Conservation (phyloP, 1,140 invertebrate species). For the Plutomurus gul region DNA sequence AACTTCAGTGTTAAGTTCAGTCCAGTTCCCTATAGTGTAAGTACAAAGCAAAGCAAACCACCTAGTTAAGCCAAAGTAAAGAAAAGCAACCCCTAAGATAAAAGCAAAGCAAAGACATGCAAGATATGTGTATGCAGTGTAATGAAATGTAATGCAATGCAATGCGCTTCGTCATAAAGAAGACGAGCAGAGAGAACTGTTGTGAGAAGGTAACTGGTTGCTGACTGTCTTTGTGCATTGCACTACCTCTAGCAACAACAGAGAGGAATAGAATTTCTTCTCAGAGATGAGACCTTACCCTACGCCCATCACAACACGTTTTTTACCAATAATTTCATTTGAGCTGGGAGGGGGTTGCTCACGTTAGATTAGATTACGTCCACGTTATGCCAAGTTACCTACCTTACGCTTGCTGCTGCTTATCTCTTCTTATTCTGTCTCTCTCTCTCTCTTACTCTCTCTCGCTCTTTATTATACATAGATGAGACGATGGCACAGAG, state of each 20-base stretch:
- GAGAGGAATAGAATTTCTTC: background rate
- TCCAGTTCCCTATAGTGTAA: too few species aligned
- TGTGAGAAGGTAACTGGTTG: too few species aligned
- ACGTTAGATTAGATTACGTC: background rate
- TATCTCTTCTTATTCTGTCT: background rate
- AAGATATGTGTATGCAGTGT: background rate
- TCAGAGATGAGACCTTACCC: background rate
- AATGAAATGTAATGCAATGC: background rate
- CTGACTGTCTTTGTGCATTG: background rate
- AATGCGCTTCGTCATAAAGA: background rate
- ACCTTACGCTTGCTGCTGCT: too few species aligned
- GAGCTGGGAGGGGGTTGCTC: conserved; percentile 37
- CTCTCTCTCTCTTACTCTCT: background rate
- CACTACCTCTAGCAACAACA: background rate
- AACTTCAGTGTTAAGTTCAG: too few species aligned
- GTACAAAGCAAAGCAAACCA: too few species aligned
- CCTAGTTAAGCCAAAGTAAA: too few species aligned
- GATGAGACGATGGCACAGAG: too few species aligned
- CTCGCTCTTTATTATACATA: background rate
- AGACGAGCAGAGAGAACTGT: background rate
- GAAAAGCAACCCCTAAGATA: too few species aligned
- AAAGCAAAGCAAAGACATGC: too few species aligned
- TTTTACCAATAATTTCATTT: conserved; percentile 48
- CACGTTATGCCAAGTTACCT: too few species aligned
- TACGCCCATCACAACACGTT: conserved; percentile 45